These are phyloP conservation scores for Ursus arctos DNA, from an alignment of 2,113 vertebrate species.

Conservation along the genomic window DNA sequence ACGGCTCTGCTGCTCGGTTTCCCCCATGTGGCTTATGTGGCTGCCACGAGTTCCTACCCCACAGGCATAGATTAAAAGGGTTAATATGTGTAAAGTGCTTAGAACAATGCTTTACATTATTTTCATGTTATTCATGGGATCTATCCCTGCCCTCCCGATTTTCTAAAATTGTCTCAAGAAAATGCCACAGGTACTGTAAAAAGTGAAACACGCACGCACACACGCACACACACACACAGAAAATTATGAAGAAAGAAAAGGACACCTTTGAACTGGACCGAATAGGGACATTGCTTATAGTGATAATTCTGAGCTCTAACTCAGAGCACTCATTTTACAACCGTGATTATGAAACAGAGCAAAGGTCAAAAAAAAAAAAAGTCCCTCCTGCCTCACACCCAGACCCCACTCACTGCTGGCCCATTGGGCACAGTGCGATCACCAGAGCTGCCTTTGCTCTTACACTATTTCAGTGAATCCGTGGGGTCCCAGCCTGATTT, in stretches of 20 bases:
- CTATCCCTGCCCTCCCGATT: neutral
- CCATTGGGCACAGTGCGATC: neutral
- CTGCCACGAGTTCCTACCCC: neutral
- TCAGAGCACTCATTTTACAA: constrained; percentile 63
- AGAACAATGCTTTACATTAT: neutral
- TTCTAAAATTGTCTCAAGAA: constrained; percentile 49
- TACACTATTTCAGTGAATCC: constrained; percentile 65
- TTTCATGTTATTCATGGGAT: constrained; percentile 19
- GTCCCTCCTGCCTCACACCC: neutral
- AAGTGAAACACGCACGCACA: neutral
- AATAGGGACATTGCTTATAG: neutral
- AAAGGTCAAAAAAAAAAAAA: constrained; percentile 46
- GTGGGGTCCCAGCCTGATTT: neutral
- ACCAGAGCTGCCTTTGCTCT: neutral
- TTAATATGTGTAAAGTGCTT: neutral
- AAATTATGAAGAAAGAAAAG: neutral
- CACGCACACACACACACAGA: neutral
- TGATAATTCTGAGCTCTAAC: constrained; percentile 34
- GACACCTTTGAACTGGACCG: neutral
- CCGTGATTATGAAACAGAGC: constrained; percentile 62
- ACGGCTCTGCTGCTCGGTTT: neutral
- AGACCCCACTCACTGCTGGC: neutral
- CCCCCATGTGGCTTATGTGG: neutral
- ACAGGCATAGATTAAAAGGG: neutral
- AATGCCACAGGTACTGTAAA: neutral